Evolutionary conservation across 2,888 invertebrate genomes (phyloP).

Genomic region (Timema cristinae): DNA sequence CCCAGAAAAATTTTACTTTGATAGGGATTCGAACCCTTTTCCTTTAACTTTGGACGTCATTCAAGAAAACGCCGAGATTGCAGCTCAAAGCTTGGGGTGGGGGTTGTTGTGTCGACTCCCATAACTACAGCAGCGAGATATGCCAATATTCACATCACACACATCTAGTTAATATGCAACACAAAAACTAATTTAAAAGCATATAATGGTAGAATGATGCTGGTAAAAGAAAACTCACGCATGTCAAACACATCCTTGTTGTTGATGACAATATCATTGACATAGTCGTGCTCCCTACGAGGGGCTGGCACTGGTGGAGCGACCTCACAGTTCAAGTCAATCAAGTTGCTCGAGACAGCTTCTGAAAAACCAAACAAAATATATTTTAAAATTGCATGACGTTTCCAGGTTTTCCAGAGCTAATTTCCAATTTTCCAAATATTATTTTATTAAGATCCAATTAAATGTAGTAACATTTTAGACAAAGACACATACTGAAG

Average conservation of each 20-base stretch:
- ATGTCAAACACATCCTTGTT: conserved; percentile 88
- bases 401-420: no score
- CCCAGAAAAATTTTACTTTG: no score
- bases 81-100: no score
- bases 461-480: conserved; percentile 31
- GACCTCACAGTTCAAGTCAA: conserved; percentile 62
- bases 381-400: not conserved
- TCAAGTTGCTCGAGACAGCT: conserved; percentile 53
- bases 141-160: conserved; percentile 14
- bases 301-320: conserved; percentile 49
- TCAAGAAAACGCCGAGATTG: no score
- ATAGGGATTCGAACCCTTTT: no score
- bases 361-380: conserved; percentile 19
- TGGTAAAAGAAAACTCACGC: conserved; percentile 62
- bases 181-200: not conserved
- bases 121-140: no score
- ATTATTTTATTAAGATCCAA: not conserved
- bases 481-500: no score
- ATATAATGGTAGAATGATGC: not conserved
- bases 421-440: no score
- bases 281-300: conserved; percentile 65
- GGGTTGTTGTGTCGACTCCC: no score
- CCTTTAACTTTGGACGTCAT: no score
- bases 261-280: conserved; percentile 66
- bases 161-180: conserved; percentile 16